Evolutionary conservation across 1,140 invertebrate species (phyloP).

Genomic region (Euura saliciscinereae): DNA sequence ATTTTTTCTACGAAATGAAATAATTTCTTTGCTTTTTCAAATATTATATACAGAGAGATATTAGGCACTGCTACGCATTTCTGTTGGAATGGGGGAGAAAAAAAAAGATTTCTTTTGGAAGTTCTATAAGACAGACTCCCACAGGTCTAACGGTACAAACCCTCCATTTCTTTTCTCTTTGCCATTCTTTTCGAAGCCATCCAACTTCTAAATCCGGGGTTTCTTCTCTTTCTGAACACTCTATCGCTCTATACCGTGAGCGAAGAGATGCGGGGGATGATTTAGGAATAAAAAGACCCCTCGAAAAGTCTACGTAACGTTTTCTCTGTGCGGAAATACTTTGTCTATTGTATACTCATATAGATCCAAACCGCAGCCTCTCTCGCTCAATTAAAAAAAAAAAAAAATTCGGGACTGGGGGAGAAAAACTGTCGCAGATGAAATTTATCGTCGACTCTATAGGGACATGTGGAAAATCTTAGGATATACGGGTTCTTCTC

Average conservation of each 20-base stretch:
- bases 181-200: neutral
- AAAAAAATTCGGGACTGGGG: neutral
- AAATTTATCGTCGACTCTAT: neutral
- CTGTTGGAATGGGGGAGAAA: neutral
- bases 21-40: too few relatives aligned
- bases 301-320: neutral
- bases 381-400: neutral
- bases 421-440: neutral
- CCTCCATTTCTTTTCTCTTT: constrained; percentile 2
- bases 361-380: neutral
- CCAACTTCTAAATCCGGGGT: constrained; percentile 5
- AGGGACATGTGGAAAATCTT: neutral
- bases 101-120: neutral
- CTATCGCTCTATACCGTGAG: too few relatives aligned
- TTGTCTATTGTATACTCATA: neutral
- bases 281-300: neutral
- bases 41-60: too few relatives aligned
- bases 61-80: neutral
- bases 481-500: too few relatives aligned
- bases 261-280: neutral
- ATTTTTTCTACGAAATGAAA: too few relatives aligned
- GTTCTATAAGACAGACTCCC: neutral
- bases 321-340: neutral
- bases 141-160: neutral
- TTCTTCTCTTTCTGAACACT: neutral